Evolutionary conservation across 1,140 invertebrate genomes (phyloP).

Genomic region (Ruditapes philippinarum): DNA sequence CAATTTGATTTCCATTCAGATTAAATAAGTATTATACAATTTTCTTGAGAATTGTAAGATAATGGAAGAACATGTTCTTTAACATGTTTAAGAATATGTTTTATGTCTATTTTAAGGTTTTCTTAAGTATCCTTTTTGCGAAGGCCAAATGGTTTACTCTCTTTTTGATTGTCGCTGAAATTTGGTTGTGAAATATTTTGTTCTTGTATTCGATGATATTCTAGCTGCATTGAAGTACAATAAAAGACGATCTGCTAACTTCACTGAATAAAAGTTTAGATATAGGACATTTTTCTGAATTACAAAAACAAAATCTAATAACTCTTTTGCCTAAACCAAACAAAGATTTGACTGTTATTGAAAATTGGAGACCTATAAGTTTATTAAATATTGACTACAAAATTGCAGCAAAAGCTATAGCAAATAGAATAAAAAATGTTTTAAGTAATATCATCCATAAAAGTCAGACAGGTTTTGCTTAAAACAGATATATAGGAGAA

Average conservation of each 20-base stretch:
- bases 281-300: not conserved
- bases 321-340: slow-evolving; percentile 64
- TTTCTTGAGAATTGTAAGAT: too few species aligned
- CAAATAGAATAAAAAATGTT: slow-evolving; percentile 28
- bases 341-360: slow-evolving; percentile 25
- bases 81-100: too few species aligned
- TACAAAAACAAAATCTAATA: slow-evolving; percentile 61
- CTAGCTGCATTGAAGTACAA: slow-evolving; percentile 32
- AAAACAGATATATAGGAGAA: slow-evolving; percentile 57
- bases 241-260: slow-evolving; percentile 25
- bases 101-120: too few species aligned
- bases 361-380: slow-evolving; percentile 72
- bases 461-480: slow-evolving; percentile 57
- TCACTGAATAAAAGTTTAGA: slow-evolving; percentile 23
- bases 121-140: too few species aligned
- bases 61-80: too few species aligned
- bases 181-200: too few species aligned
- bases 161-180: too few species aligned
- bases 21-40: too few species aligned
- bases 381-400: slow-evolving; percentile 56
- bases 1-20: too few species aligned
- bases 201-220: too few species aligned
- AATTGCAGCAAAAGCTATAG: slow-evolving; percentile 34
- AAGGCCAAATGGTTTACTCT: too few species aligned
- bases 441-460: slow-evolving; percentile 32